Percentiles rank a stretch among this genome's conserved stretches.
Evolutionary conservation across 2,113 vertebrate genomes (phyloP).

Genomic region (Cavia aperea): DNA sequence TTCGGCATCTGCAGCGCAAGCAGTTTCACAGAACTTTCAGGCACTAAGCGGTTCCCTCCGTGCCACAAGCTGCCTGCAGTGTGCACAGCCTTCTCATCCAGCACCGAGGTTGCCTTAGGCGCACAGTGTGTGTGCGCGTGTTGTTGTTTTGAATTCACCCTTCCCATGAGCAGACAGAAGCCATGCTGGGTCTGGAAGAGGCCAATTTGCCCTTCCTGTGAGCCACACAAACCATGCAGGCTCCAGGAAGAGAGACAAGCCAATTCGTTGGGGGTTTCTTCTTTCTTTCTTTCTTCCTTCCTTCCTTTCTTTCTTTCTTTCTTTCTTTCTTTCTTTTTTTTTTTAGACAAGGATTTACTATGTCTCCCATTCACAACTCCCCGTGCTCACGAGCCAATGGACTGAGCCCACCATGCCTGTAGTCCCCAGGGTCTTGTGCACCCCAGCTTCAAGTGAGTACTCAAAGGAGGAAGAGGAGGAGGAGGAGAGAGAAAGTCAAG

Average conservation of each 20-base stretch:
- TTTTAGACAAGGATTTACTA: neutral
- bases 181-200: no score
- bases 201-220: no score
- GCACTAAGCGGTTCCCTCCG: no score
- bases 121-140: neutral
- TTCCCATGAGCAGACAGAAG: no score
- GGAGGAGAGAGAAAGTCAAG: neutral
- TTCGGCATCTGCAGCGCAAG: neutral
- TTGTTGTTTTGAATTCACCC: no score
- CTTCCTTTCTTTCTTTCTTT: no score
- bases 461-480: neutral
- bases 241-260: no score
- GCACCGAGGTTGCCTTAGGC: neutral
- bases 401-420: neutral
- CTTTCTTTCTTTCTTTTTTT: neutral
- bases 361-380: neutral
- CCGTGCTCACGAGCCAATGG: no score
- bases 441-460: neutral
- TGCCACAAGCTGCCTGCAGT: neutral
- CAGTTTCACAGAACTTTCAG: neutral
- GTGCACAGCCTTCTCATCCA: neutral
- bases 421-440: no score
- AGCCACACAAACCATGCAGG: no score
- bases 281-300: no score
- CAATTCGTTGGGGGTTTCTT: no score